Conservation (phyloP, 2,888 invertebrate species). For the Cyaniris semiargus region DNA sequence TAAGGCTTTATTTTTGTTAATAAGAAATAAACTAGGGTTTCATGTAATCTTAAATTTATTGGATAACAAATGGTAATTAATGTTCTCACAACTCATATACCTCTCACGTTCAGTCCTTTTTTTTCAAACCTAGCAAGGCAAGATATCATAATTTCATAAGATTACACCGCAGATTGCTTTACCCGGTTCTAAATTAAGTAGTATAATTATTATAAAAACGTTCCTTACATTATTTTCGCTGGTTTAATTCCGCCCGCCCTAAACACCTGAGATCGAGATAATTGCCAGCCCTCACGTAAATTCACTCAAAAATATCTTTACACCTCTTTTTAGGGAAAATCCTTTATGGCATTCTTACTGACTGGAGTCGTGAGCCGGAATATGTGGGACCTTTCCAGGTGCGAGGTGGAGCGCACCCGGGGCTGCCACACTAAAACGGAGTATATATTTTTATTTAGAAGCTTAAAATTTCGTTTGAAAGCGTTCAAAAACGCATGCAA, state of each 20-base stretch:
- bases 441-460: no score
- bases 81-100: no score
- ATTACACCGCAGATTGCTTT: background rate
- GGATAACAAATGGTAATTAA: background rate
- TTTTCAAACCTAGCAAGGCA: background rate
- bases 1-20: background rate
- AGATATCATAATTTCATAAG: background rate
- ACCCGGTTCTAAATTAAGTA: slow-evolving; percentile 38
- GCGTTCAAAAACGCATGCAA: no score
- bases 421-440: no score
- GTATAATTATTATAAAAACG: slow-evolving; percentile 70
- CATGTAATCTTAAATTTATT: background rate
- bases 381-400: background rate
- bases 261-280: slow-evolving; percentile 56
- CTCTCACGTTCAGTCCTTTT: background rate
- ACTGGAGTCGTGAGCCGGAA: background rate
- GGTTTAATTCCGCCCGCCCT: slow-evolving; percentile 62
- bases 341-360: background rate
- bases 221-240: slow-evolving; percentile 66
- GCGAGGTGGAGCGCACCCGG: background rate
- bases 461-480: no score
- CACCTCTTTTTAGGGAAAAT: background rate
- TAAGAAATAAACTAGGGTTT: background rate
- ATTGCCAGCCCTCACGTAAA: slow-evolving; percentile 31
- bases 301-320: background rate